Base-by-base conservation (phyloP, 2,888 invertebrate species). In the Neoitamus cyanurus region DNA sequence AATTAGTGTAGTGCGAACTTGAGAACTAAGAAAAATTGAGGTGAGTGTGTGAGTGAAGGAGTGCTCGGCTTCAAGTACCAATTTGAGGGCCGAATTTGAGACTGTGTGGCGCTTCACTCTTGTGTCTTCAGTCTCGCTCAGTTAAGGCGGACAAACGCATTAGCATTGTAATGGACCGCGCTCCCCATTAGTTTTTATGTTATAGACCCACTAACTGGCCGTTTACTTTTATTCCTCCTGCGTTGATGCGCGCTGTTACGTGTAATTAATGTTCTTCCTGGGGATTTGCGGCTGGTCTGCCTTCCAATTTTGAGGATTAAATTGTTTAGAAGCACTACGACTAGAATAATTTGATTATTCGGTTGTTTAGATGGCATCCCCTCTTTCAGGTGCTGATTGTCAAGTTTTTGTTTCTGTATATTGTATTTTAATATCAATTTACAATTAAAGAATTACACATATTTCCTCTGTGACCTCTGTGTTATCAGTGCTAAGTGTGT, bases 161-260 rank as follows among this genome's bases (percentile, higher is more conserved):
- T 80, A 80, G 80, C 80, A 80, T 80, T 80, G 31, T 80, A 80
- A 80, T 80, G 80, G 28, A 34, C 80, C 68, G 58, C 42, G 80
- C 20, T 80, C 31, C 2, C 58, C 80, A 80, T 80, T 37, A 48
- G 80, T 31, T 80, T 80, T 80, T 80, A 80, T 68, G 80, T 80
- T 80, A 80, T 68, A 30, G 68, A 48, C 68, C 80, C 80, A 37
- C 80, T 80, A 80, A 80, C 80, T 80, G 80, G 48, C 80, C 68
- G 68, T 68, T 80, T 20, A 80, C 68, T 80, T 68, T 80, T 58
- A 80, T 68, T 80, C 80, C 20, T 48, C 80, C 58, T 68, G 48
- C 30, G 34, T 80, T 48, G 25, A 58, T 80, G 80, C 80, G 58
- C 48, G 25, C 34, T 31, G 68, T 68, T 80, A 20, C 34, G 80